A percentile compares a stretch with the other conserved stretches of the same genome.
Evolutionary conservation across 2,113 vertebrate species (phyloP).

Genomic region (Prietella phreatophila): DNA sequence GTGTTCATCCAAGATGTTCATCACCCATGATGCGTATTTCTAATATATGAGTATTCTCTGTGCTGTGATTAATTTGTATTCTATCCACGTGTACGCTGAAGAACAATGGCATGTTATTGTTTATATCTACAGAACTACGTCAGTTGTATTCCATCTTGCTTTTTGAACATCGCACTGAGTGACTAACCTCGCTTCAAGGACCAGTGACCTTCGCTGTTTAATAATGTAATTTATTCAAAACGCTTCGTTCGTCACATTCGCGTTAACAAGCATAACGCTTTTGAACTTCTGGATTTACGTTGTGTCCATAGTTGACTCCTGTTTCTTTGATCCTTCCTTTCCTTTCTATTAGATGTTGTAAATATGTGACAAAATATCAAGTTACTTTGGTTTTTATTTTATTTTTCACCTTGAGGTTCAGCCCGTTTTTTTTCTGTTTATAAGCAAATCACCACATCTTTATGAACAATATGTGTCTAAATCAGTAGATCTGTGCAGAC

Average conservation of each 20-base stretch:
- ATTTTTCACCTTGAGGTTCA: slow-evolving; percentile 15
- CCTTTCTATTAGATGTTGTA: slow-evolving; percentile 66
- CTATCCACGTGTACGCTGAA: slow-evolving; percentile 54
- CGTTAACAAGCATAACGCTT: slow-evolving; percentile 48
- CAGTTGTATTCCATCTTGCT: slow-evolving; percentile 45
- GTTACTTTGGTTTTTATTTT: slow-evolving; percentile 51
- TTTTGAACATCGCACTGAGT: background rate
- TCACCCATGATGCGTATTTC: slow-evolving; percentile 49
- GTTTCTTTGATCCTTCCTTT: slow-evolving; percentile 46
- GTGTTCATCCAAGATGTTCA: slow-evolving; percentile 38
- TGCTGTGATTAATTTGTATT: slow-evolving; percentile 74
- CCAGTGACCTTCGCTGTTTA: slow-evolving; percentile 28
- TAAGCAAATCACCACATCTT: slow-evolving; percentile 33
- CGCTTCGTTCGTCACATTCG: slow-evolving; percentile 55
- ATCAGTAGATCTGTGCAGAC: slow-evolving; percentile 25
- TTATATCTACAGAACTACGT: slow-evolving; percentile 50
- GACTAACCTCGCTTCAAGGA: slow-evolving; percentile 39
- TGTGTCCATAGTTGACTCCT: slow-evolving; percentile 57
- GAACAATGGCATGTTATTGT: slow-evolving; percentile 70
- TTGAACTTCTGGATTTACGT: slow-evolving; percentile 55
- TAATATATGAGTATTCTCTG: slow-evolving; percentile 62
- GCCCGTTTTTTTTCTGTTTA: slow-evolving; percentile 19
- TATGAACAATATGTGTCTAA: slow-evolving; percentile 40
- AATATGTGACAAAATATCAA: slow-evolving; percentile 61
- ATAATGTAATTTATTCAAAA: slow-evolving; percentile 18